Base-by-base conservation (phyloP, 2,113 vertebrate genomes). In the Cairina moschata region DNA sequence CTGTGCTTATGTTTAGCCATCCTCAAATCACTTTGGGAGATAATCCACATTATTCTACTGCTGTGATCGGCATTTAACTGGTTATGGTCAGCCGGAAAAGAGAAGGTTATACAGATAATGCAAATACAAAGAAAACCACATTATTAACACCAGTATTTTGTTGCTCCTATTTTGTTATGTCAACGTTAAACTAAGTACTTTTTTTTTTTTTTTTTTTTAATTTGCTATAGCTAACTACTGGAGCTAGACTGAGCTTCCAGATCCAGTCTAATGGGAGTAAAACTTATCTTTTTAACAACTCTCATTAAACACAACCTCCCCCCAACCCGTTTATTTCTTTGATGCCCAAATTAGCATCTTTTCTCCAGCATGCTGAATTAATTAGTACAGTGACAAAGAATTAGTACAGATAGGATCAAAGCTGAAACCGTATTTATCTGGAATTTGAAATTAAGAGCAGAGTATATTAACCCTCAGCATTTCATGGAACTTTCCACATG, bases 311-410 rank as follows among this genome's bases (percentile, higher is more conserved):
- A 96, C 95, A 97, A 95, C 95, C 94, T 97, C 91, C 97, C 97
- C 83, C 78, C 76, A 67, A 87, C 78, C 91, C 91, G 0, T 91
- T 95, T 97, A 97, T 97, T 97, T 97, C 97, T 98, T 98, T 98
- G 98, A 98, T 98, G 97, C 98, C 82, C 94, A 98, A 98, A 98
- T 98, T 98, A 98, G 97, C 97, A 98, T 98, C 96, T 97, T 98
- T 98, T 98, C 95, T 98, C 88, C 93, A 97, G 95, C 97, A 98
- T 95, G 96, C 97, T 97, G 98, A 98, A 98, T 98, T 98, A 98
- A 98, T 98, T 98, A 98, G 95, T 97, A 96, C 94, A 98, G 95
- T 98, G 97, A 98, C 98, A 98, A 98, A 98, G 97, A 98, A 98
- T 97, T 98, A 98, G 97, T 97, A 92, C 95, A 97, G 96, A 98